Conservation (phyloP, 2,113 vertebrate species). For the Atlantisia rogersi region DNA sequence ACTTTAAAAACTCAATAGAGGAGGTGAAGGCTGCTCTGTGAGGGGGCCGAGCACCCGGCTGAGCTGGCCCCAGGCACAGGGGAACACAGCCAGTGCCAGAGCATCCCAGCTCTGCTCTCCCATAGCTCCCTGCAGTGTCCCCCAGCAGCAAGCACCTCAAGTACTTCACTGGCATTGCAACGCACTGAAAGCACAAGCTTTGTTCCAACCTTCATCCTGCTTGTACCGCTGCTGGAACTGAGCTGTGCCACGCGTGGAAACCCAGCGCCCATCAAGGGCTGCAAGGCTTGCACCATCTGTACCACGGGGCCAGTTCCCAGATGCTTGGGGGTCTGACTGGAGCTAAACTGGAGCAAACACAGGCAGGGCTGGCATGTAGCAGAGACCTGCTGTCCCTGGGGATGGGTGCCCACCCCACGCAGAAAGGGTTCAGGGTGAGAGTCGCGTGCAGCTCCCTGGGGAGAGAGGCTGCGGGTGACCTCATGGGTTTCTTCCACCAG, state of each 20-base stretch:
- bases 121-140: background rate
- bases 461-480: constrained; percentile 16
- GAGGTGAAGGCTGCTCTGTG: background rate
- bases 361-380: fast-evolving
- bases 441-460: background rate
- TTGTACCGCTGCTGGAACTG: background rate
- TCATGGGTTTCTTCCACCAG: constrained; percentile 50
- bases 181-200: background rate
- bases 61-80: fast-evolving
- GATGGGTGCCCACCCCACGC: fast-evolving
- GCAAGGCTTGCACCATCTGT: fast-evolving
- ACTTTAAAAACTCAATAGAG: background rate
- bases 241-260: background rate
- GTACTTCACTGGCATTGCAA: background rate
- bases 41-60: background rate
- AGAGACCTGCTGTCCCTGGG: background rate
- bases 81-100: background rate
- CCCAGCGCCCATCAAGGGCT: background rate
- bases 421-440: background rate
- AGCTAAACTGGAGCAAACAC: background rate
- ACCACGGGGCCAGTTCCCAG: background rate
- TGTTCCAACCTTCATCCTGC: background rate
- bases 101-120: background rate
- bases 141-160: background rate
- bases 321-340: background rate